These are phyloP conservation scores for Ficedula albicollis DNA, from an alignment of 2,797 vertebrate species.

Conservation along the genomic window DNA sequence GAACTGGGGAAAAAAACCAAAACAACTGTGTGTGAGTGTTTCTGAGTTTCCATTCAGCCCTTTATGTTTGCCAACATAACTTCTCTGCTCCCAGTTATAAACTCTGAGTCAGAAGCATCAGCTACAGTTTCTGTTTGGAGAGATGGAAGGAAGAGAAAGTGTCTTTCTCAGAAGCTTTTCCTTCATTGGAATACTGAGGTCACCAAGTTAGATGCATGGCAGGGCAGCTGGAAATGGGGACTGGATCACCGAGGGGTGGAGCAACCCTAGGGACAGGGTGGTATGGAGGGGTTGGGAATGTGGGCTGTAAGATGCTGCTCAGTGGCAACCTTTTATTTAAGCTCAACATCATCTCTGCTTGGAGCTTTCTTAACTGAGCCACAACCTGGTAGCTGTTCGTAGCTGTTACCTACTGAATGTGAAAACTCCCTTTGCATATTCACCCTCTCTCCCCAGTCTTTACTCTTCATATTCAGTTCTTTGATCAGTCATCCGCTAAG, in stretches of 20 bases:
- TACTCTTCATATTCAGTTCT: slow-evolving; percentile 31
- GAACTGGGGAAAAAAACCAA: background rate
- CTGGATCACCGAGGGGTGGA: fast-evolving
- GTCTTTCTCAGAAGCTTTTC: background rate
- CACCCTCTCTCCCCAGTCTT: background rate
- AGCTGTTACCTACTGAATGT: background rate
- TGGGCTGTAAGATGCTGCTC: background rate
- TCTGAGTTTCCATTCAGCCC: background rate
- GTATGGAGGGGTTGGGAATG: background rate
- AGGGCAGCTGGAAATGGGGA: background rate
- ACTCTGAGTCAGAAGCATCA: background rate
- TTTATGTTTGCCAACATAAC: background rate
- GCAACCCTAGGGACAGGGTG: background rate
- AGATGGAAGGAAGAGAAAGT: background rate
- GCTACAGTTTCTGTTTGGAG: background rate
- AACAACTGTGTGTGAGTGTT: background rate
- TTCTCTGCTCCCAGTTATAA: background rate
- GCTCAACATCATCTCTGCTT: background rate
- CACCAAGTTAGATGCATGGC: background rate
- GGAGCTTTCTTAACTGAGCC: background rate
- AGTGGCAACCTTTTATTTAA: background rate
- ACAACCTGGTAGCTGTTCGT: background rate
- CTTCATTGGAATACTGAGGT: background rate
- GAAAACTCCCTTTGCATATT: slow-evolving; percentile 16
- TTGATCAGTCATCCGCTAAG: slow-evolving; percentile 53